Conservation (phyloP, 2,797 vertebrate genomes). For the Nyctalus aviator region DNA sequence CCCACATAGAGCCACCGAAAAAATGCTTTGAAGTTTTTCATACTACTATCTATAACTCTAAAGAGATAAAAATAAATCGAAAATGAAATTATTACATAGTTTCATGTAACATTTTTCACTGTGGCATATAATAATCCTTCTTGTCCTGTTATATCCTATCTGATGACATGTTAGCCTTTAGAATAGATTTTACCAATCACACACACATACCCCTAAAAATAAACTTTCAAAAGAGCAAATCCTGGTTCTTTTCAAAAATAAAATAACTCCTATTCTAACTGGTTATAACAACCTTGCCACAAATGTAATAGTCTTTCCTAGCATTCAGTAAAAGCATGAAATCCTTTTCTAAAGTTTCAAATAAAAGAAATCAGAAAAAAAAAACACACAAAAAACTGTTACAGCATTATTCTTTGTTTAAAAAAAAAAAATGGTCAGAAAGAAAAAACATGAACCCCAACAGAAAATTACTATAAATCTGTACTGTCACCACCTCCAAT, state of each 20-base stretch:
- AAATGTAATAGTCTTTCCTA: conserved; percentile 38
- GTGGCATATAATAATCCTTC: not conserved
- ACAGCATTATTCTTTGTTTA: conserved; percentile 56
- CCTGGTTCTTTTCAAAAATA: conserved; percentile 53
- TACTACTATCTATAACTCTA: conserved; percentile 99
- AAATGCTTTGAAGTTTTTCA: conserved; percentile 99
- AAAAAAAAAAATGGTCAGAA: conserved; percentile 44
- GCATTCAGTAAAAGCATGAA: conserved; percentile 38
- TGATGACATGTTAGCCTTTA: conserved; percentile 21
- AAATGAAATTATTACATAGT: not conserved
- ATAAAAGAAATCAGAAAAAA: conserved; percentile 44
- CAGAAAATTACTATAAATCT: conserved; percentile 46
- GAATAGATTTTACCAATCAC: conserved; percentile 59
- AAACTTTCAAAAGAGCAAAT: conserved; percentile 45
- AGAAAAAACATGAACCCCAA: conserved; percentile 56
- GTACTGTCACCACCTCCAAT: not conserved
- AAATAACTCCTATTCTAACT: conserved; percentile 37
- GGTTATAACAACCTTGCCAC: not conserved
- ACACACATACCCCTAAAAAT: conserved; percentile 64
- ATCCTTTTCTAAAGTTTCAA: conserved; percentile 66
- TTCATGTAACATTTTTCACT: not conserved
- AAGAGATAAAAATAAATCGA: conserved; percentile 74
- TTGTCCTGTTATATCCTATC: not conserved
- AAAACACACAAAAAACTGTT: not conserved
- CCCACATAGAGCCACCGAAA: conserved; percentile 99